A percentile compares a stretch with the other conserved stretches of the same genome.
phyloP scores from a whole-genome alignment of 92 coral and sea anemone species.

The Actinostola sp. region DNA sequence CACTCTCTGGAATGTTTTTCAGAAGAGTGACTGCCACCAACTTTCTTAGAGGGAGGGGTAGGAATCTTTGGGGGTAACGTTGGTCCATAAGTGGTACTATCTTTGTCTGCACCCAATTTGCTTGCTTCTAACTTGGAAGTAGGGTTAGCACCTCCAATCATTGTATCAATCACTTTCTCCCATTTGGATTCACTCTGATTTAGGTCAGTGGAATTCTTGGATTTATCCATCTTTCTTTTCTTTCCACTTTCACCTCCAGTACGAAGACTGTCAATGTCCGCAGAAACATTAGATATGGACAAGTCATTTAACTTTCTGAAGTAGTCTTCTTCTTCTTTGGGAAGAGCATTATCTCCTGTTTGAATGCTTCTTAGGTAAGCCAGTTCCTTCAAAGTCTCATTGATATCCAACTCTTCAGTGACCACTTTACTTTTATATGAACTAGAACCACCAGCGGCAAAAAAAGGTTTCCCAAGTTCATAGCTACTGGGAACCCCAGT shows the following conservation, averaged over 20 bases:
- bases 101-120: background rate
- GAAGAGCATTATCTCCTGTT: conserved; percentile 35
- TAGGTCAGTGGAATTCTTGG: conserved; percentile 14
- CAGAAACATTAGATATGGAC: conserved; percentile 6
- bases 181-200: conserved; percentile 32
- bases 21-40: background rate
- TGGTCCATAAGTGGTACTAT: conserved; percentile 14
- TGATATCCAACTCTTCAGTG: conserved; percentile 23
- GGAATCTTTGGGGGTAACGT: conserved; percentile 20
- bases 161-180: conserved; percentile 42
- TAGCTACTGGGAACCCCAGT: conserved; percentile 32
- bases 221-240: background rate
- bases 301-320: conserved; percentile 37
- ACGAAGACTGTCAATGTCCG: background rate
- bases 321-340: conserved; percentile 49
- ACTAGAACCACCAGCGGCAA: conserved; percentile 6
- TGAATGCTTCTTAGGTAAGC: conserved; percentile 52
- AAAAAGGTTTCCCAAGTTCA: conserved; percentile 76
- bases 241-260: background rate
- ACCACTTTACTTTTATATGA: background rate
- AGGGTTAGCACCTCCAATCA: background rate
- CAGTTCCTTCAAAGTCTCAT: conserved; percentile 35
- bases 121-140: background rate
- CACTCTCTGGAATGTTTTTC: background rate
- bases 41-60: conserved; percentile 9